These are phyloP conservation scores for Illadopsis cleaveri DNA, from an alignment of 2,113 vertebrate species.

Conservation along the genomic window DNA sequence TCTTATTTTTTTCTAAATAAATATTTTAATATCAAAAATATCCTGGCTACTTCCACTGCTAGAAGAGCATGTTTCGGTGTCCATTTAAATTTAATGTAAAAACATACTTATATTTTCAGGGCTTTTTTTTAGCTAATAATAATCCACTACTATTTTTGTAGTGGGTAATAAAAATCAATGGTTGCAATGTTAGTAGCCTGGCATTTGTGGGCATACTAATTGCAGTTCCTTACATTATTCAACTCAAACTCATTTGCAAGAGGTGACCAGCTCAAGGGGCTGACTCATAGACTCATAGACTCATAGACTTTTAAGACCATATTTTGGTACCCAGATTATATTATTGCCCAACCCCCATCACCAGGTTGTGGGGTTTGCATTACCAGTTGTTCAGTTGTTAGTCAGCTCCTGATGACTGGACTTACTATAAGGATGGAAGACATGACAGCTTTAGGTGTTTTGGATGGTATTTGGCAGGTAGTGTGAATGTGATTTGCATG, in stretches of 20 bases:
- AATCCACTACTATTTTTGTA: neutral
- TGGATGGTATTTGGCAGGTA: neutral
- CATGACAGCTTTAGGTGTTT: no score
- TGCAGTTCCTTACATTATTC: neutral
- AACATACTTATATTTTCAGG: neutral
- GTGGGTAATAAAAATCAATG: neutral
- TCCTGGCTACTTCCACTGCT: neutral
- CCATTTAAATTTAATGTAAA: neutral
- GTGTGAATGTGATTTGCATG: neutral
- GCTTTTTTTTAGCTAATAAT: neutral
- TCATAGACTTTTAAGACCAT: neutral
- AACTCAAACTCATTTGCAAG: neutral
- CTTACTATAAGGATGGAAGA: neutral
- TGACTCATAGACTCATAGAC: no score
- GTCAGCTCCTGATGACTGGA: neutral
- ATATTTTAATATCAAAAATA: slow-evolving; percentile 1
- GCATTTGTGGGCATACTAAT: neutral
- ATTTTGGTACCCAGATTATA: neutral
- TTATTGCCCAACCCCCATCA: neutral
- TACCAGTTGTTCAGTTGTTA: neutral
- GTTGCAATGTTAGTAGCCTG: neutral
- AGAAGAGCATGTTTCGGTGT: neutral
- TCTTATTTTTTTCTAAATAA: neutral
- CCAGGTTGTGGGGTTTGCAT: neutral
- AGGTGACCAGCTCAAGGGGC: neutral